phyloP scores from a whole-genome alignment of 2,797 vertebrate genomes.

The Myotis vivesi region DNA sequence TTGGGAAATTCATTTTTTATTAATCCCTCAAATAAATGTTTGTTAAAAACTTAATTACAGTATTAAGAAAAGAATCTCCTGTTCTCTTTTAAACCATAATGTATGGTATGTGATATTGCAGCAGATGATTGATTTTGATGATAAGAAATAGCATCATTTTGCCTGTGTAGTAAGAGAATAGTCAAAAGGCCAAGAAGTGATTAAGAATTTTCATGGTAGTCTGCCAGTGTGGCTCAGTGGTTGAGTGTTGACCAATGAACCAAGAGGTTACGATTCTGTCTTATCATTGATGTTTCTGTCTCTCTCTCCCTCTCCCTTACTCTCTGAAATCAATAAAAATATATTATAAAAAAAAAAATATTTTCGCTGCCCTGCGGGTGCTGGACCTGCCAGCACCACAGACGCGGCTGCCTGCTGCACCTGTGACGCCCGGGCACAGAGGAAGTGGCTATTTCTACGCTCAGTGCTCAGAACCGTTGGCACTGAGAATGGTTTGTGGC shows the following conservation, averaged over 20 bases:
- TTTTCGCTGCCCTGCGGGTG: slow-evolving; percentile 22
- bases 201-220: background rate
- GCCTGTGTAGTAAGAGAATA: background rate
- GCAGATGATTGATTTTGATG: background rate
- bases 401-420: slow-evolving; percentile 53
- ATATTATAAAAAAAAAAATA: no score
- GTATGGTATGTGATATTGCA: background rate
- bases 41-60: background rate
- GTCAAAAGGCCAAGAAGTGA: background rate
- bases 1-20: slow-evolving; percentile 16
- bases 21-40: background rate
- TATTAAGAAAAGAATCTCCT: background rate
- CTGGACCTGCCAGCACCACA: slow-evolving; percentile 64
- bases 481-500: slow-evolving; percentile 75
- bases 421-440: slow-evolving; percentile 72
- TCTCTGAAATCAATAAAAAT: no score
- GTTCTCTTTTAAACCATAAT: background rate
- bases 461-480: slow-evolving; percentile 63
- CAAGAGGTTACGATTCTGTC: no score
- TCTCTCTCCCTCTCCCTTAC: no score
- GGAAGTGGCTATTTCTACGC: slow-evolving; percentile 73
- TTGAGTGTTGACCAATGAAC: no score
- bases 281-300: no score
- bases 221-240: no score
- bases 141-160: background rate